phyloP scores from a whole-genome alignment of 2,113 vertebrate genomes.

The Odobenus rosmarus region DNA sequence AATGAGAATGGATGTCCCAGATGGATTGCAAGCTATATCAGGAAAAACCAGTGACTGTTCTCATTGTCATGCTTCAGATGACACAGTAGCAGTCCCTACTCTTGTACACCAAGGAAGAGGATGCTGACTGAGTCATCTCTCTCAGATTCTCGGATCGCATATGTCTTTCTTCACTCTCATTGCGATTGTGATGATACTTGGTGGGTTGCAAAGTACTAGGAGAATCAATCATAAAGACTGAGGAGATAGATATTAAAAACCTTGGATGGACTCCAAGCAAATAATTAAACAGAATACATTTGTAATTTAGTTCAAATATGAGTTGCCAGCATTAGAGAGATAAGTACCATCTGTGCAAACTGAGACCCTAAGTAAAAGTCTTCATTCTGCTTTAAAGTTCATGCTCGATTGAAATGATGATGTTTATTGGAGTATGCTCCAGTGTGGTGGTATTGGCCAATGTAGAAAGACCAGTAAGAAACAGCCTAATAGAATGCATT shows the following conservation, averaged over 20 bases:
- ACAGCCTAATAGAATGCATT: not conserved
- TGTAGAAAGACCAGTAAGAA: not conserved
- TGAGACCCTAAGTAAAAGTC: not conserved
- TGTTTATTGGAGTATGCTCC: not conserved
- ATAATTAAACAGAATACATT: not conserved
- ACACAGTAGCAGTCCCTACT: not conserved
- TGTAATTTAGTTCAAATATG: not conserved
- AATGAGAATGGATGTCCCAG: constrained; percentile 50
- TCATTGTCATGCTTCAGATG: constrained; percentile 7
- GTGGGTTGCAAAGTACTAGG: not conserved
- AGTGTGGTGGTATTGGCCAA: not conserved
- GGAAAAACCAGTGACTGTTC: not conserved
- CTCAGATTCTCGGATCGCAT: not conserved
- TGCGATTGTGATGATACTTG: not conserved
- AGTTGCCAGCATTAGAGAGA: not conserved
- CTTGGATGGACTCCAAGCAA: not conserved
- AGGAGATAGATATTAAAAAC: not conserved
- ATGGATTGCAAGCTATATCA: not conserved
- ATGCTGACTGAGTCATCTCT: not conserved
- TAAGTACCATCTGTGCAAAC: not conserved
- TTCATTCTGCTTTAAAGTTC: not conserved
- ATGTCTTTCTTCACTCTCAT: not conserved
- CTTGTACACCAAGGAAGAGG: not conserved
- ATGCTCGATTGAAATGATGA: not conserved
- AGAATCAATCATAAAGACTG: not conserved